phyloP scores from a whole-genome alignment of 2,888 invertebrate genomes.

The Sphaeridia pumilis region DNA sequence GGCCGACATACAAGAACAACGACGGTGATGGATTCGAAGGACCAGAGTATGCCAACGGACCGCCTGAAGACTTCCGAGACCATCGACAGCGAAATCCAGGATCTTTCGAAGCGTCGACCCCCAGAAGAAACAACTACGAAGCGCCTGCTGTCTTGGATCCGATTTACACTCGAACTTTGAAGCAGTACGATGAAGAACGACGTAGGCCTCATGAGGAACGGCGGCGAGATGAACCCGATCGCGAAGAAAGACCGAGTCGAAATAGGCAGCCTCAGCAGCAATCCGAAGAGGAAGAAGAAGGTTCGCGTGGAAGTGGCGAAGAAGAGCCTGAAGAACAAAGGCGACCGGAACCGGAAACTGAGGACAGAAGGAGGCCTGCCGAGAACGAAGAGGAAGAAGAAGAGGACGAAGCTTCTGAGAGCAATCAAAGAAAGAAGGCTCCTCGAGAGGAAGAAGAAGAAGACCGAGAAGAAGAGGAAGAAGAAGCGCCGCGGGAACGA shows the following conservation, averaged over 20 bases:
- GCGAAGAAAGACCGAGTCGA: neutral
- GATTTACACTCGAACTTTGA: conserved; percentile 33
- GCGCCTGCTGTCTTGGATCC: conserved; percentile 26
- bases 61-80: neutral
- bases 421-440: neutral
- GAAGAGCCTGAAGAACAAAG: too few species aligned
- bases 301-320: conserved; percentile 10
- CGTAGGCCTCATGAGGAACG: neutral
- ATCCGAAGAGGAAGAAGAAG: conserved; percentile 13
- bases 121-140: neutral
- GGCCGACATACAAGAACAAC: conserved; percentile 3
- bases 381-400: conserved; percentile 15
- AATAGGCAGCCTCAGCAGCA: conserved; percentile 2
- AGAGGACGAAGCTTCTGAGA: conserved; percentile 14
- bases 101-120: too few species aligned
- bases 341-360: conserved; percentile 3
- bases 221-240: neutral
- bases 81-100: neutral
- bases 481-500: conserved; percentile 5
- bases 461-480: conserved; percentile 3
- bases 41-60: neutral
- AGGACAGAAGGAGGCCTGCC: neutral
- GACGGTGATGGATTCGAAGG: conserved; percentile 17
- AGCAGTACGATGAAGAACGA: conserved; percentile 28
- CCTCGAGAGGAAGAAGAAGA: conserved; percentile 7